These are phyloP conservation scores for Rostratula benghalensis DNA, from an alignment of 2,113 vertebrate genomes.

Conservation along the genomic window DNA sequence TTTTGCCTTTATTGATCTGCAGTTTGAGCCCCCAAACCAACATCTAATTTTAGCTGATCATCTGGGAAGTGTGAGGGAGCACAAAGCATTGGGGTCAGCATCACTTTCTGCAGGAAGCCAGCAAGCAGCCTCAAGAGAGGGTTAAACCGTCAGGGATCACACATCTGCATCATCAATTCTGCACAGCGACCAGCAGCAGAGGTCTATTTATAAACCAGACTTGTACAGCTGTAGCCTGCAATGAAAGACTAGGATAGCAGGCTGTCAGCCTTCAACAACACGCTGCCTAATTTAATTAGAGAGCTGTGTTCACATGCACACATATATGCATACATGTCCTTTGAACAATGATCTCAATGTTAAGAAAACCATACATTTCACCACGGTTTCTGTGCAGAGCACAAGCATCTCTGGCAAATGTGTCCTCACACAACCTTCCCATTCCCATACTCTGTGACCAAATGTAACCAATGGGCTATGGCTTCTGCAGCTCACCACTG, in stretches of 20 bases:
- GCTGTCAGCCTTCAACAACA: not conserved
- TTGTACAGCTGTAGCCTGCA: not conserved
- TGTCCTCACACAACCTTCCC: not conserved
- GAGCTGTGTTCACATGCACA: not conserved
- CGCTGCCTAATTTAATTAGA: not conserved
- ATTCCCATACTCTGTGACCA: not conserved
- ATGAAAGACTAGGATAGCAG: not conserved
- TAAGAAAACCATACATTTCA: not conserved
- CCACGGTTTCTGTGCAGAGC: not conserved
- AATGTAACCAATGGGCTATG: not conserved
- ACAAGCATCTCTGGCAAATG: not conserved
- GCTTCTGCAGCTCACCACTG: not conserved
- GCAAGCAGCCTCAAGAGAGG: not conserved
- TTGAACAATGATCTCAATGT: not conserved
- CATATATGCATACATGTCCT: not conserved
- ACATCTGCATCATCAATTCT: constrained; percentile 41
- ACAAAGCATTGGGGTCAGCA: not conserved
- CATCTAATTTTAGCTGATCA: not conserved
- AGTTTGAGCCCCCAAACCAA: not conserved
- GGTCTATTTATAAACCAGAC: constrained; percentile 58
- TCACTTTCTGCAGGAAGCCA: not conserved
- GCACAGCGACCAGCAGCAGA: not conserved
- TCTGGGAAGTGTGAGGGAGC: not conserved
- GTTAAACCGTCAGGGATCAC: not conserved
- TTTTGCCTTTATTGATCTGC: not conserved